phyloP scores from a whole-genome alignment of 2,113 vertebrate species.

The Marmota monax region DNA sequence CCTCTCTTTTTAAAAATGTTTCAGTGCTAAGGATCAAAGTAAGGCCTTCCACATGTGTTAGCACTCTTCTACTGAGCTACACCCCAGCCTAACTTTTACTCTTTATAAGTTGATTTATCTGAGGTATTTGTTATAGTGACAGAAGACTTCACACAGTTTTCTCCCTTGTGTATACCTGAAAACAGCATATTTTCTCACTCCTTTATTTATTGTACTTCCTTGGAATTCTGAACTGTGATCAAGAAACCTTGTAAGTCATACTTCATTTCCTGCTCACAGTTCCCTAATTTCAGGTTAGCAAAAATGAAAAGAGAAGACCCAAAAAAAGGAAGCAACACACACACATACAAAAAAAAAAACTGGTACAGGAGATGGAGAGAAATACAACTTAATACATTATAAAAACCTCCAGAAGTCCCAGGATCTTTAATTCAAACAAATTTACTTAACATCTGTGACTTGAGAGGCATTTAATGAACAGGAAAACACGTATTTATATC shows the following conservation, averaged over 20 bases:
- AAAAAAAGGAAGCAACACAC: background rate
- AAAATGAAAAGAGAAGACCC: conserved; percentile 33
- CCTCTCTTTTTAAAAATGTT: background rate
- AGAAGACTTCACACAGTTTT: background rate
- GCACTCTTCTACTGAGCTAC: background rate
- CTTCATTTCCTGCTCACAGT: conserved; percentile 33
- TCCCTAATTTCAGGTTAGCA: background rate
- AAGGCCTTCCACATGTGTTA: background rate
- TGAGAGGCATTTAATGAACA: background rate
- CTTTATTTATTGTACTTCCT: background rate
- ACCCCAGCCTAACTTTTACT: background rate
- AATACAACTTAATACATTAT: background rate
- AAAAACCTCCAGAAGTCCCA: background rate
- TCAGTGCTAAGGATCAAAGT: background rate
- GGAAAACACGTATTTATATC: background rate
- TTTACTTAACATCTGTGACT: background rate
- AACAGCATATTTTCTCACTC: background rate
- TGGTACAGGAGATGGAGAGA: too few relatives aligned
- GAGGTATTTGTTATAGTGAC: background rate
- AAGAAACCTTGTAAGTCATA: background rate
- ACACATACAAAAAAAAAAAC: background rate
- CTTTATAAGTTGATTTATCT: background rate
- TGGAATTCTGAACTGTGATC: background rate
- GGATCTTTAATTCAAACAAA: conserved; percentile 52
- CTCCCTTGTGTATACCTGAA: background rate